Percentiles rank a stretch among this genome's conserved stretches.
These are phyloP conservation scores for Drosophila tanythrix DNA, from an alignment of 2,888 invertebrate species.

Conservation along the genomic window DNA sequence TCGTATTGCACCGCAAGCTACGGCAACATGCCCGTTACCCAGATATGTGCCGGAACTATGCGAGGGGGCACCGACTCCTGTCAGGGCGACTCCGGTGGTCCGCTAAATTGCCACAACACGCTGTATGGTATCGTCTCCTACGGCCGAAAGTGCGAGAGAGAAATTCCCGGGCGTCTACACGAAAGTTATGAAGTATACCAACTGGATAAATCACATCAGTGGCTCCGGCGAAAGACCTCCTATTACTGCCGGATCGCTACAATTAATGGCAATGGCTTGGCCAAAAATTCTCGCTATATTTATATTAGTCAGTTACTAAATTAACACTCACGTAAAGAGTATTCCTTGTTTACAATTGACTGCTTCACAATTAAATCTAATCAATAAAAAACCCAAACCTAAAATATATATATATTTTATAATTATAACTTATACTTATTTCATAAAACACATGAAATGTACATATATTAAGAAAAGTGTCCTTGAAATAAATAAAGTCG, in stretches of 20 bases:
- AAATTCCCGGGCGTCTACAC: constrained; percentile 79
- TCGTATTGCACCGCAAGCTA: constrained; percentile 52
- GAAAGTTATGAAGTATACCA: constrained; percentile 66
- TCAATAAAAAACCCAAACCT: constrained; percentile 18
- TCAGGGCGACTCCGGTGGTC: constrained; percentile 82
- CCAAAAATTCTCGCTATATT: constrained; percentile 17
- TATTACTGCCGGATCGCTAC: background rate
- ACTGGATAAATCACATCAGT: constrained; percentile 69
- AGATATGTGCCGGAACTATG: constrained; percentile 76
- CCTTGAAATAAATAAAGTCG: background rate
- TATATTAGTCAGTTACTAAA: constrained; percentile 12
- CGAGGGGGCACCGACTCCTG: constrained; percentile 77
- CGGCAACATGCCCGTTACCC: constrained; percentile 42
- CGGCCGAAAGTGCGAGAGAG: constrained; percentile 68
- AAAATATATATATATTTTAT: background rate
- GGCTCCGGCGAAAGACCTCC: background rate
- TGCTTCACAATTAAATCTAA: constrained; percentile 28
- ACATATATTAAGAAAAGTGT: background rate
- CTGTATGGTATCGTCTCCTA: constrained; percentile 79
- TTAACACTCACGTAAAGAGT: background rate
- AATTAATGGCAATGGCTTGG: background rate
- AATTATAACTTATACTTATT: too few species aligned
- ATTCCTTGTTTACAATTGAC: background rate
- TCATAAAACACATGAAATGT: too few species aligned
- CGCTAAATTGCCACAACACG: constrained; percentile 62